Evolutionary conservation across 1,140 invertebrate genomes (phyloP), one percentile per base, ranked within the genome.

Genomic region (Drosophila subobscura): DNA sequence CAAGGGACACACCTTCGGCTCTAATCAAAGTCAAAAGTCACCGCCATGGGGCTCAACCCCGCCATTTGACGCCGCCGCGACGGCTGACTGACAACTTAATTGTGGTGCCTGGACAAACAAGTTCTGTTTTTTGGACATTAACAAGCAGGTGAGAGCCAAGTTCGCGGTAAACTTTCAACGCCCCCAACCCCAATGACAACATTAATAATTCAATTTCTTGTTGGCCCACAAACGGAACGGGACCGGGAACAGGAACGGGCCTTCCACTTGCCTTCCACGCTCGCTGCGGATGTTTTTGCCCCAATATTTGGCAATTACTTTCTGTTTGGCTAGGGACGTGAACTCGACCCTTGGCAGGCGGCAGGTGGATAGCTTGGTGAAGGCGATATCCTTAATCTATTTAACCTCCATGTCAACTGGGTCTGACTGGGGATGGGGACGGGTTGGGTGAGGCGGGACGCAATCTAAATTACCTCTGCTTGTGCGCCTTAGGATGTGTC

Each of bases 251-350:
- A 22, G 61, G 40, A 67, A 55, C 50, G 47, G 64, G 16, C n/a
- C n/a, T n/a, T n/a, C n/a, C 60, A 58, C 33, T 46, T 57, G 54
- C 44, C 40, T 10, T 4, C 14, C 25, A 25, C n/a, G 44, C 25
- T 5, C 44, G 23, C 10, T 49, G 22, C 47, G 29, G 55, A 23
- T 44, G 58, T 73, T 72, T 61, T 72, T 84, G 77, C 70, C 81
- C 72, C 81, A 86, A 85, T 85, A 86, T 85, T 85, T 86, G 83
- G 74, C 83, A 86, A 85, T 86, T 86, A 86, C 83, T 81, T 86
- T 78, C 72, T 64, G 71, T 77, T 77, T 77, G 49, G 57, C 53
- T 46, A 42, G 55, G 29, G 55, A 57, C 67, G 53, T 40, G 44
- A 42, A 58, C 29, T 16, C 20, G 27, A 41, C 27, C 6, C 8